A percentile compares a stretch with the other conserved stretches of the same genome.
These are phyloP conservation scores for Ornithoptera priamus DNA, from an alignment of 2,888 invertebrate species.

Conservation along the genomic window DNA sequence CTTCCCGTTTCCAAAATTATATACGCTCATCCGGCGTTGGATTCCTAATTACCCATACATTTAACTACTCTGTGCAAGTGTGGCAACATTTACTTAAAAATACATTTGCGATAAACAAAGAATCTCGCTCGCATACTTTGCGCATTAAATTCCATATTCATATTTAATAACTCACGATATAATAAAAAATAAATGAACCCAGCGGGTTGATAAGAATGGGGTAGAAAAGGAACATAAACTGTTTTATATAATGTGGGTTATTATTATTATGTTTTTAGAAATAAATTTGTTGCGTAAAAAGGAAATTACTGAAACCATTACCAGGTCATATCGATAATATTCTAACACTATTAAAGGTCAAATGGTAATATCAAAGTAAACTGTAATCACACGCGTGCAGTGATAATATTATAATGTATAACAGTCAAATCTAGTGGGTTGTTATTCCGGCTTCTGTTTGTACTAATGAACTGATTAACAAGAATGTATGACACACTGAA, in stretches of 20 bases:
- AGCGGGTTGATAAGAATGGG: no score
- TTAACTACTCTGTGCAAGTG: constrained; percentile 5
- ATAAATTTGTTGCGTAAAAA: no score
- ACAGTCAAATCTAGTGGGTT: constrained; percentile 1
- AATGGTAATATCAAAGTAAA: background rate
- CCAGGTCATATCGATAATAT: no score
- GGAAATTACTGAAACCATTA: no score
- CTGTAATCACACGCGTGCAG: background rate
- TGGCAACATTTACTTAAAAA: constrained; percentile 7
- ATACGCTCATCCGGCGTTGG: constrained; percentile 45
- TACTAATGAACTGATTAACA: constrained; percentile 6
- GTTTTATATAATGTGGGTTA: no score
- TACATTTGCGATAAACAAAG: constrained; percentile 19
- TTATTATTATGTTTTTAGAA: no score
- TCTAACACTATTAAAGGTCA: constrained; percentile 1
- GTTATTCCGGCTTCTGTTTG: constrained; percentile 6
- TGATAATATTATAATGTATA: constrained; percentile 5
- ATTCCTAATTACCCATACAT: constrained; percentile 39
- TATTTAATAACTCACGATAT: background rate
- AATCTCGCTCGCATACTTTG: background rate
- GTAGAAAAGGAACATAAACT: no score
- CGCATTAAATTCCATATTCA: background rate
- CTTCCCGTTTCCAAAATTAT: constrained; percentile 49
- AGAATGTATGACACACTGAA: constrained; percentile 5
- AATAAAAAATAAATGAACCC: no score